These are phyloP conservation scores for Clitarchus hookeri DNA, from an alignment of 2,888 invertebrate species.

Conservation along the genomic window DNA sequence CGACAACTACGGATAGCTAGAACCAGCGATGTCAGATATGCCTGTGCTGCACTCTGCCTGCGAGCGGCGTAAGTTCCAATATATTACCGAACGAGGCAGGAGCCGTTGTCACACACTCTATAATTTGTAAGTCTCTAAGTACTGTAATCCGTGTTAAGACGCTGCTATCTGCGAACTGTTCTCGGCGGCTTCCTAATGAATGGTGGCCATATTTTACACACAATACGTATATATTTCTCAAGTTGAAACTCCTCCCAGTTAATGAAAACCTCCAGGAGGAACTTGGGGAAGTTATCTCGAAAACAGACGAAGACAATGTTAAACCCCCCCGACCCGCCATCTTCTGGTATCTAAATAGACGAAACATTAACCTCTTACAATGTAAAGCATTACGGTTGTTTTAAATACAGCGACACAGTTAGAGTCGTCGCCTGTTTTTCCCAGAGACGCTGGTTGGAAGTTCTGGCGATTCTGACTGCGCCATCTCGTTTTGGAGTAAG, in stretches of 20 bases:
- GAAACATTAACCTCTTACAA: conserved; percentile 41
- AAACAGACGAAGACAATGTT: conserved; percentile 38
- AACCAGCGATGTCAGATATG: neutral
- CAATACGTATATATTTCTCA: conserved; percentile 31
- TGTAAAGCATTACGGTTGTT: conserved; percentile 41
- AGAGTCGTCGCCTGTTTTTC: neutral
- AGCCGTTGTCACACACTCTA: conserved; percentile 37
- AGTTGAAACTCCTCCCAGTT: conserved; percentile 15
- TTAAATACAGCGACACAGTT: conserved; percentile 34
- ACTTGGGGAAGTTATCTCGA: conserved; percentile 33
- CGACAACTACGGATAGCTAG: neutral
- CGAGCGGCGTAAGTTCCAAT: conserved; percentile 19
- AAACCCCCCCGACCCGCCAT: conserved; percentile 19
- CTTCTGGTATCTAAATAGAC: conserved; percentile 36
- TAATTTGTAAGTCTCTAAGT: conserved; percentile 43
- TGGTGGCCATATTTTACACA: conserved; percentile 42
- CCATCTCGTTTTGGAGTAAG: neutral
- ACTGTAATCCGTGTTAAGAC: conserved; percentile 43
- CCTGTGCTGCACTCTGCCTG: conserved; percentile 22
- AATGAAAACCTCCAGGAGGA: neutral
- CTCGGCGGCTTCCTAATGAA: conserved; percentile 43
- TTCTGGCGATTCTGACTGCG: neutral
- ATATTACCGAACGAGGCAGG: conserved; percentile 21
- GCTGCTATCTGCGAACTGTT: conserved; percentile 42
- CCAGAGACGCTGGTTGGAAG: neutral